Conservation (phyloP, 2,113 vertebrate species). For the Plectropomus leopardus region DNA sequence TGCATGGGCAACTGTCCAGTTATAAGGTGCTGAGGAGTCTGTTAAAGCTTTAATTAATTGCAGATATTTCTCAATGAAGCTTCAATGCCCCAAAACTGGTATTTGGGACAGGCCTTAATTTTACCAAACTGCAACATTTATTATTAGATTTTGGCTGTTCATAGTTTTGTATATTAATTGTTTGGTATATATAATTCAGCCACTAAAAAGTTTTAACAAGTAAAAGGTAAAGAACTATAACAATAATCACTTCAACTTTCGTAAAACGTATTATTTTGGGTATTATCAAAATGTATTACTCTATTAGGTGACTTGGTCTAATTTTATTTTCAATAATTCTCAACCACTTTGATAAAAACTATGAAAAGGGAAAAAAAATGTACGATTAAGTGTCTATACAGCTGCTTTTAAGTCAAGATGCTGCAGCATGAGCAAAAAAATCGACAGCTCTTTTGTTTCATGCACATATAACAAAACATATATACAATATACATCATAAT, state of each 20-base stretch:
- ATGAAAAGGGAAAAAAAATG: not conserved
- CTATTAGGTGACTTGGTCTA: too few species aligned
- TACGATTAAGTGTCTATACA: not conserved
- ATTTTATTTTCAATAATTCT: not conserved
- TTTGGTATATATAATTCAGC: not conserved
- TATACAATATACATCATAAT: not conserved
- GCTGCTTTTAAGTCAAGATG: not conserved
- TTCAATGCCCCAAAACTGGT: too few species aligned
- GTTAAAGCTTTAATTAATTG: too few species aligned
- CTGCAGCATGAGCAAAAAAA: not conserved
- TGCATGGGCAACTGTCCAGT: too few species aligned
- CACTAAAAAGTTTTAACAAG: not conserved
- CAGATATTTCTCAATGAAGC: too few species aligned
- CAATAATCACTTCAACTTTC: too few species aligned
- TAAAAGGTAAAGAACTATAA: not conserved
- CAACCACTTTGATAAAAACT: not conserved
- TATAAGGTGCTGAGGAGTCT: too few species aligned
- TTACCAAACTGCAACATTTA: not conserved
- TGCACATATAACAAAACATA: constrained; percentile 7
- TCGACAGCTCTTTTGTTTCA: not conserved
- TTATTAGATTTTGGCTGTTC: not conserved
- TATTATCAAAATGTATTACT: too few species aligned
- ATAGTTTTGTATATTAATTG: not conserved
- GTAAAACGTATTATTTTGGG: too few species aligned
- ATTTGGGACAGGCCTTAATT: too few species aligned